These are phyloP conservation scores for Hydrozoanthus tunicans DNA, from an alignment of 64 coral and sea anemone species.

Conservation along the genomic window DNA sequence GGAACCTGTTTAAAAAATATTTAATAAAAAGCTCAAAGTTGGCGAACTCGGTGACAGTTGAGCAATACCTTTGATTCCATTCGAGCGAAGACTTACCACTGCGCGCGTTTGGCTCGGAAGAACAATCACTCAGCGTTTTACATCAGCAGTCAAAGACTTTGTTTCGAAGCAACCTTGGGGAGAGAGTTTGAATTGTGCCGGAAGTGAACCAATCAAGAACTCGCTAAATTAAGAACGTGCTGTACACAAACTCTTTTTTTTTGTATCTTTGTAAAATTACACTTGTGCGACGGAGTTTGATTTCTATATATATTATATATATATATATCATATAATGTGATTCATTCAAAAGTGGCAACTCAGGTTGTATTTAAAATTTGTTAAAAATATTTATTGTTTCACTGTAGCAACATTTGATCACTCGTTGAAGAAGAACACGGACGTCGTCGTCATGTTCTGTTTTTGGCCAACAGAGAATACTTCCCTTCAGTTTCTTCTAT, in stretches of 20 bases:
- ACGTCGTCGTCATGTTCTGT: no score
- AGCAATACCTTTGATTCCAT: background rate
- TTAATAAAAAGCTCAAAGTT: background rate
- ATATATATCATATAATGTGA: background rate
- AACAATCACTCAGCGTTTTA: background rate
- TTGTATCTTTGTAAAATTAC: background rate
- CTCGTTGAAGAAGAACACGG: background rate
- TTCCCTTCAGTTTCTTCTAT: no score
- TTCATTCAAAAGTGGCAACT: background rate
- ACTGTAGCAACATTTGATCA: background rate
- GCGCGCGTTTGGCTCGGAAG: background rate
- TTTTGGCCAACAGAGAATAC: no score
- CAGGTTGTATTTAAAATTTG: background rate
- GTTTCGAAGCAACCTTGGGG: no score
- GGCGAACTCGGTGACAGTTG: background rate
- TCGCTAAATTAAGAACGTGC: background rate
- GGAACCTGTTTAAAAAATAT: no score
- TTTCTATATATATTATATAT: background rate
- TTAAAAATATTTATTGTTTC: conserved; percentile 1
- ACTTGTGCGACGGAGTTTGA: background rate
- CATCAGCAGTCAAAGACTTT: background rate
- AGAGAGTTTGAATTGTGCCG: background rate
- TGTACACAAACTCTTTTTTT: background rate
- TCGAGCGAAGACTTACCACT: background rate
- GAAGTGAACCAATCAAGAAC: background rate